A percentile compares a stretch with the other conserved stretches of the same genome.
These are phyloP conservation scores for Cyrtodaria siliqua DNA, from an alignment of 2,888 invertebrate species.

Conservation along the genomic window DNA sequence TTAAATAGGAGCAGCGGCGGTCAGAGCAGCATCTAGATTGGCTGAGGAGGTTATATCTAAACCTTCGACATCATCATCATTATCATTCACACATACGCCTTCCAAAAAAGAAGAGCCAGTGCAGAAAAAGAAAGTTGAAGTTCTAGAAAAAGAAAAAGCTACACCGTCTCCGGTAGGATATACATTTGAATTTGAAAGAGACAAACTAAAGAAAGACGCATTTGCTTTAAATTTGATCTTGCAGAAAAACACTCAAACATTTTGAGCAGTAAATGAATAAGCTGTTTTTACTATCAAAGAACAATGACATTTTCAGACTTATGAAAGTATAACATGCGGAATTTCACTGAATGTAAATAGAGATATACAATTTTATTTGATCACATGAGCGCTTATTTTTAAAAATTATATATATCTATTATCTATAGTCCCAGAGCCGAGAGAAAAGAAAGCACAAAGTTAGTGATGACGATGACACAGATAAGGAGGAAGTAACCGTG, in stretches of 20 bases:
- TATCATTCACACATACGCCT: conserved; percentile 34
- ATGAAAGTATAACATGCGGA: no score
- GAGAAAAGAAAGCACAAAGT: conserved; percentile 71
- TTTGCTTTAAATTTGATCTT: no score
- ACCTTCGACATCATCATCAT: conserved; percentile 22
- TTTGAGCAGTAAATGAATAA: no score
- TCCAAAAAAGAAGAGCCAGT: conserved; percentile 22
- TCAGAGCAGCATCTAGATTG: conserved; percentile 83
- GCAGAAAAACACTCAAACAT: no score
- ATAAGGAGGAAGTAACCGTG: conserved; percentile 49
- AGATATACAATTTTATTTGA: no score
- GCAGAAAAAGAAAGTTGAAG: conserved; percentile 7
- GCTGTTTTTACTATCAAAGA: no score
- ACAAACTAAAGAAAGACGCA: no score
- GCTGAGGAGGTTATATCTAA: conserved; percentile 71
- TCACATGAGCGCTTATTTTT: no score
- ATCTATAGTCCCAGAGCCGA: conserved; percentile 36
- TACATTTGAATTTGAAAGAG: no score
- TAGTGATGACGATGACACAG: conserved; percentile 70
- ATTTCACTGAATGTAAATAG: no score
- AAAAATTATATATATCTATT: no score
- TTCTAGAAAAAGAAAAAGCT: conserved; percentile 24
- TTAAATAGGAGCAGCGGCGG: conserved; percentile 87
- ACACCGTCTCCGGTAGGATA: conserved; percentile 61
- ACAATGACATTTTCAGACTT: no score